Base-by-base conservation (phyloP, 2,113 vertebrate species). In the Serilophus lunatus region DNA sequence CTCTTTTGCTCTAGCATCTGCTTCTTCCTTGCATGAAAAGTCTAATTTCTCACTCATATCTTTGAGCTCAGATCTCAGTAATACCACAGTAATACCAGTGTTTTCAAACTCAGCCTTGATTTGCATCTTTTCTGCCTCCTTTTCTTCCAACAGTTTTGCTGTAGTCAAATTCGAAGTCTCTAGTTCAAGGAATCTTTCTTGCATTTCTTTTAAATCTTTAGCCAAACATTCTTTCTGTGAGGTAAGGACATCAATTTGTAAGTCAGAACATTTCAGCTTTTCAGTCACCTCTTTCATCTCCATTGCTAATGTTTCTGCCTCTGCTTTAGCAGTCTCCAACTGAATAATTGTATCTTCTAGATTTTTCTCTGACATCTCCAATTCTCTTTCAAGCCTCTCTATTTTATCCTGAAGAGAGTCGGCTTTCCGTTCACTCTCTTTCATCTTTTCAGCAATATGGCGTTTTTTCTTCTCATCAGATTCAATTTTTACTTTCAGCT, bases 401-500 rank as follows among this genome's bases (percentile, higher is more conserved):
- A 99, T 98, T 96, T 98, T 98, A 80, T 98, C 98, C 44, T 95
- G 81, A 40, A 98, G 95, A 5, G 18, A 68, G 36, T 98, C 99
- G 5, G 92, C 96, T 86, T 98, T 98, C 18, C 97, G 91, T 85
- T 99, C 98, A 5, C 97, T 97, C 38, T 96, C 98, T 93, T 97
- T 98, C 72, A 99, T 97, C 42, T 98, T 98, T 80, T 98, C 98
- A 74, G 88, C 85, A 89, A 98, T 65, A 1, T 97, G 96, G 31
- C 44, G 92, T 68, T 98, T 99, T 97, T 98, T 98, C 89, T 97
- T 98, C 92, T 99, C 99, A 40, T 99, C 99, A 0, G 98, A 98
- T 94, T 99, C 98, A 11, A 99, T 99, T 89, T 98, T 98, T 54
- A 98, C 97, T 91, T 98, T 98, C 24, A 99, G 98, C 76, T 98